These are phyloP conservation scores for Stigmatopora nigra DNA, from an alignment of 2,113 vertebrate species.

Conservation along the genomic window DNA sequence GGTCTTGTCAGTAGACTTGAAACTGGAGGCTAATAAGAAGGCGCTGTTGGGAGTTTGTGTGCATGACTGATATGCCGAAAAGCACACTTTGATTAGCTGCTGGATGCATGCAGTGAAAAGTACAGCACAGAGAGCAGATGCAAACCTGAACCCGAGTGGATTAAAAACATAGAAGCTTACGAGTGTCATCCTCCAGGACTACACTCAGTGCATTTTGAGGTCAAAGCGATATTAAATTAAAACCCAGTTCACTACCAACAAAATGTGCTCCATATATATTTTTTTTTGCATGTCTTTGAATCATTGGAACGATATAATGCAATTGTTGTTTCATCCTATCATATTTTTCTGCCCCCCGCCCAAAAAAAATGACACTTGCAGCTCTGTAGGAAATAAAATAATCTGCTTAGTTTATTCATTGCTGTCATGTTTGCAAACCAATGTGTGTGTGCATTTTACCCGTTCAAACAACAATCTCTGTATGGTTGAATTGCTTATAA, in stretches of 20 bases:
- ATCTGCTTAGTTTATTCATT: not conserved
- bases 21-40: conserved; percentile 62
- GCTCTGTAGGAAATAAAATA: conserved; percentile 16
- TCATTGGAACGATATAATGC: too few species aligned
- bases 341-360: too few species aligned
- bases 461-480: not conserved
- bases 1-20: conserved; percentile 49
- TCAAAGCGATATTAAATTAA: conserved; percentile 15
- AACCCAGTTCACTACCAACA: not conserved
- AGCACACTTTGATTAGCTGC: conserved; percentile 49
- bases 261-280: not conserved
- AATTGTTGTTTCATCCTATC: too few species aligned
- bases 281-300: not conserved
- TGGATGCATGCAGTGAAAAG: conserved; percentile 35
- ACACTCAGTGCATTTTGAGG: conserved; percentile 6
- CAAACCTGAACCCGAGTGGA: conserved; percentile 21
- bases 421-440: not conserved
- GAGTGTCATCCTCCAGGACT: not conserved
- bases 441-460: conserved; percentile 3
- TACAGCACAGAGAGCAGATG: conserved; percentile 18
- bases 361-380: conserved; percentile 12
- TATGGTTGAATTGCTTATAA: not conserved
- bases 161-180: conserved; percentile 21
- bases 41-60: conserved; percentile 56
- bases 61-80: conserved; percentile 52